Conservation (phyloP, 2,888 invertebrate species). For the Drosophila lutescens region DNA sequence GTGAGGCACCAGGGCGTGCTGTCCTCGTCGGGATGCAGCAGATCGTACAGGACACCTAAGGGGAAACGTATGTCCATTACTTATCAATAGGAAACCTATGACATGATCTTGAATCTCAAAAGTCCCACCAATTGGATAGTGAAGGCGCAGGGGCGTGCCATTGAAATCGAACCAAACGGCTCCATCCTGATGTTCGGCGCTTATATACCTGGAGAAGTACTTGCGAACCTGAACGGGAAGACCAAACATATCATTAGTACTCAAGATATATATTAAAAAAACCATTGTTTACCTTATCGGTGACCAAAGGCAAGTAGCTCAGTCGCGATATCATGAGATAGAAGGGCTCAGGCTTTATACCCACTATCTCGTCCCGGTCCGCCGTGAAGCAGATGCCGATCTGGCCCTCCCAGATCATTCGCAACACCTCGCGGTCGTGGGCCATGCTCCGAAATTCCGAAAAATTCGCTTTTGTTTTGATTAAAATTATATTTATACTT, state of each 20-base stretch:
- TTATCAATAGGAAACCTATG: slow-evolving; percentile 8
- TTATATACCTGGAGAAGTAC: slow-evolving; percentile 93
- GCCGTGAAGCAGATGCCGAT: slow-evolving; percentile 96
- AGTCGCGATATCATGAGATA: slow-evolving; percentile 96
- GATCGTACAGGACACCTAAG: slow-evolving; percentile 94
- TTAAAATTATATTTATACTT: slow-evolving; percentile 22
- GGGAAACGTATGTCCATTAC: not conserved
- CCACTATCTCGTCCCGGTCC: slow-evolving; percentile 94
- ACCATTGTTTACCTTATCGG: slow-evolving; percentile 91
- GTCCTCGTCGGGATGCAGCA: slow-evolving; percentile 88
- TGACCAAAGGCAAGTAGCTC: slow-evolving; percentile 97
- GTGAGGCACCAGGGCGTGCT: slow-evolving; percentile 96
- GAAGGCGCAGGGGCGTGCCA: slow-evolving; percentile 96
- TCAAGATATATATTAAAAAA: not conserved
- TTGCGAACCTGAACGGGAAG: slow-evolving; percentile 88
- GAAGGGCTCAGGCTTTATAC: slow-evolving; percentile 95
- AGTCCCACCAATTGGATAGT: slow-evolving; percentile 88
- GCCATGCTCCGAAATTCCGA: slow-evolving; percentile 87
- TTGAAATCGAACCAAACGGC: slow-evolving; percentile 98
- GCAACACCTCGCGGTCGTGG: slow-evolving; percentile 96
- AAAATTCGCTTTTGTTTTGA: slow-evolving; percentile 20
- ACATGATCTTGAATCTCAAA: not conserved
- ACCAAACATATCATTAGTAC: too few species aligned
- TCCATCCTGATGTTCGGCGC: slow-evolving; percentile 91
- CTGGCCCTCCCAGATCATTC: slow-evolving; percentile 98